A percentile compares a stretch with the other conserved stretches of the same genome.
Evolutionary conservation across 2,888 invertebrate genomes (phyloP).

Genomic region (Anthophora plumipes): DNA sequence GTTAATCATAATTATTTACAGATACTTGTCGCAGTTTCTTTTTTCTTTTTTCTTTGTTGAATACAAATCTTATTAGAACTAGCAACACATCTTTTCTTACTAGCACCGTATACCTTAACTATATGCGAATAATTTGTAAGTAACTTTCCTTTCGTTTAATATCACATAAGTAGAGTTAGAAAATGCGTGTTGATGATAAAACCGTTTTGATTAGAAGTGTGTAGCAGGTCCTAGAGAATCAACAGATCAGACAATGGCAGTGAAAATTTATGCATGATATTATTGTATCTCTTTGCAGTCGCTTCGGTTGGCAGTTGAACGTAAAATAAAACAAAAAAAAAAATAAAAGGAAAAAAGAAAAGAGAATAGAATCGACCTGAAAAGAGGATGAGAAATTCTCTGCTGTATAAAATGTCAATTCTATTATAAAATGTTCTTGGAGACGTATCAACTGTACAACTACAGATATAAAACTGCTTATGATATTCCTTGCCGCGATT

Average conservation of each 20-base stretch:
- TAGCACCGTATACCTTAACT: constrained; percentile 59
- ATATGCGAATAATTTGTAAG: constrained; percentile 51
- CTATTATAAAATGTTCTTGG: constrained; percentile 71
- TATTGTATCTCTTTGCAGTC: constrained; percentile 35
- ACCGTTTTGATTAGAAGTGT: background rate
- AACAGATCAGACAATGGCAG: constrained; percentile 67
- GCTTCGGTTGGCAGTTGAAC: constrained; percentile 13
- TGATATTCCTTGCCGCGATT: constrained; percentile 23
- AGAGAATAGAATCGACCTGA: constrained; percentile 15
- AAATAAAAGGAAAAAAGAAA: background rate
- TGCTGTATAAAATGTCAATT: constrained; percentile 71
- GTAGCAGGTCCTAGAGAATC: constrained; percentile 1
- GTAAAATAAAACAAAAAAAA: background rate
- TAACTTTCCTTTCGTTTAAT: constrained; percentile 55
- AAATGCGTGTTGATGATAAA: constrained; percentile 43
- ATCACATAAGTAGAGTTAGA: constrained; percentile 50
- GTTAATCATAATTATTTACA: constrained; percentile 48
- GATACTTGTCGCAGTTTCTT: constrained; percentile 2
- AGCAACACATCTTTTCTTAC: constrained; percentile 52
- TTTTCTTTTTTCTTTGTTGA: constrained; percentile 1
- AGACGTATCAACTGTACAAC: constrained; percentile 47
- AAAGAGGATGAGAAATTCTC: constrained; percentile 57
- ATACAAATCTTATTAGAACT: constrained; percentile 61
- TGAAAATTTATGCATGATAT: constrained; percentile 67
- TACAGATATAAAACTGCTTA: constrained; percentile 64